Evolutionary conservation across 2,797 vertebrate genomes (phyloP), one percentile per base, ranked within the genome.

Genomic region (Ctenopoma kingsleyae): DNA sequence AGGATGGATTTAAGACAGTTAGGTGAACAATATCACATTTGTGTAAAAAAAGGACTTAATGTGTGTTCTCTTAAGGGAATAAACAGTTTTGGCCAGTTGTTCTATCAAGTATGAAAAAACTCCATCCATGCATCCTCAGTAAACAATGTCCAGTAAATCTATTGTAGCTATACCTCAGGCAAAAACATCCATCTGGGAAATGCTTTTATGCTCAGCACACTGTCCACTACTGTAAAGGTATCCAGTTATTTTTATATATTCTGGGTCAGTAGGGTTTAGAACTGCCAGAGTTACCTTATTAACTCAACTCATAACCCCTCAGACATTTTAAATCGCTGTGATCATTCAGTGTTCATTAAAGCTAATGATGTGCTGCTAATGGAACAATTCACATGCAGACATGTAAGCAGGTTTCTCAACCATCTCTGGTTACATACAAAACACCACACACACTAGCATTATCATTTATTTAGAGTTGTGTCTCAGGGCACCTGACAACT

Each of bases 1-100:
- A 17, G 62, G 55, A 62, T 38, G 49, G 48, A 19, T 72, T 72
- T 53, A 61, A 71, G 46, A 66, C 56, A 65, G 80, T 84, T 70
- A 69, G 48, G 43, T 44, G 48, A 71, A 32, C 32, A 69, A 70
- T 61, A 57, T 67, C 52, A 67, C 22, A 46, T 78, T 72, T 59
- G 5, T 41, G 22, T 41, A 17, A 74, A 40, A 61, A 47, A 20
- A 46, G 41, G 36, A 40, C 47, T 15, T 43, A 23, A 53, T 40
- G 48, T 55, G 52, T 66, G 71, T 73, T 50, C 25, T 83, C 48
- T 70, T 17, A 8, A 51, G 16, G 55, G 50, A 47, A 67, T 68
- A 51, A 48, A 72, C 65, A 57, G 44, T 38, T 67, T 23, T 9
- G 16, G 11, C 32, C 4, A 6, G 6, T 35, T 54, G 49, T 66